These are phyloP conservation scores for Trissolcus brochymenae DNA, from an alignment of 2,888 invertebrate species.

Conservation along the genomic window DNA sequence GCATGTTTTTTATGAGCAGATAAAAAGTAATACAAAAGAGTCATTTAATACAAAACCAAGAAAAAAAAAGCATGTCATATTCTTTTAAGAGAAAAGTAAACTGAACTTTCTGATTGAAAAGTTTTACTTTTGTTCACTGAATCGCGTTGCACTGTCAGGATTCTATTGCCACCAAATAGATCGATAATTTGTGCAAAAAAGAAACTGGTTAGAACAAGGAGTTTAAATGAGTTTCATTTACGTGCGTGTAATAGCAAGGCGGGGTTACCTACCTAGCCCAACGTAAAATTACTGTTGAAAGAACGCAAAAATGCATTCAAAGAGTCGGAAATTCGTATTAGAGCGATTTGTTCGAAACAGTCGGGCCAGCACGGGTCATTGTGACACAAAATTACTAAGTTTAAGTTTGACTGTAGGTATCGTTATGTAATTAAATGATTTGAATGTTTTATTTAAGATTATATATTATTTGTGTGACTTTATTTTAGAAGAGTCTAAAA, in stretches of 20 bases:
- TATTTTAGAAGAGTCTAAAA: no score
- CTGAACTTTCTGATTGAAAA: no score
- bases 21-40: no score
- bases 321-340: conserved; percentile 23
- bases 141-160: background rate
- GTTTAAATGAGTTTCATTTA: conserved; percentile 69
- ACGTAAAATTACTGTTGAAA: conserved; percentile 71
- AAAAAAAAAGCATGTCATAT: no score
- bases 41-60: no score
- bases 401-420: no score
- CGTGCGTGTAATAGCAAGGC: conserved; percentile 73
- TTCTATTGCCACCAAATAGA: conserved; percentile 17
- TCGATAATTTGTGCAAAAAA: conserved; percentile 45
- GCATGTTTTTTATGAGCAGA: background rate
- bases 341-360: conserved; percentile 9
- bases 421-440: no score
- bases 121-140: no score
- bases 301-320: conserved; percentile 68
- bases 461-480: no score
- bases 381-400: no score
- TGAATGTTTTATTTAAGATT: no score
- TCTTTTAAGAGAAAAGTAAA: no score
- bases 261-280: conserved; percentile 63
- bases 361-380: background rate
- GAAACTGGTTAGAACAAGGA: conserved; percentile 30